Base-by-base conservation (phyloP, 1,140 invertebrate species). In the Heliconius hermathena region DNA sequence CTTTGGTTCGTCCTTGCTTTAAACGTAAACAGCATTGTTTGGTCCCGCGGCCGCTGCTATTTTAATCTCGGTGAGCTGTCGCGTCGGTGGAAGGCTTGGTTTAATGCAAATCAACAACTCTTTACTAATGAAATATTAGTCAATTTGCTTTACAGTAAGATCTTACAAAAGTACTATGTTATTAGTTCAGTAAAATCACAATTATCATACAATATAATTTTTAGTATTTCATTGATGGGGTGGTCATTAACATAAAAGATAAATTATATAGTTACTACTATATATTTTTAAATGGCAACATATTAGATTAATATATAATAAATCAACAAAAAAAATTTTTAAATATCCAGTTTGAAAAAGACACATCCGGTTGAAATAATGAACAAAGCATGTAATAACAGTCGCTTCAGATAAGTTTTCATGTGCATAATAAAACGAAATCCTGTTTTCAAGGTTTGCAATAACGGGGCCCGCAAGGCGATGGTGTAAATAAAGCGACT, bases 11-110 rank as follows among this genome's bases (percentile, higher is more conserved):
- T 89, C 87, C 89, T 89, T 90, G 88, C 83, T 70, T 72, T 79
- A 76, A 91, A 82, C 87, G 87, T 89, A 92, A 92, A 92, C 90
- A 90, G 88, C 84, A 90, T 91, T 91, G 91, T 92, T 92, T 88
- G 80, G 89, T 91, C 89, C 91, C 89, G 89, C 91, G 91, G 87
- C 82, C 77, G 79, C 75, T 75, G 78, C 84, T 81, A 90, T 90
- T 90, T 92, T 90, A 82, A 88, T 90, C 84, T 85, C 87, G 90
- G 90, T 5, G n/a, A 66, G 60, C 26, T 66, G 26, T 66, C 60
- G 9, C 60, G 13, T 16, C 13, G 60, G 11, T 29, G 60, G 22
- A 13, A 66, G 60, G 60, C 22, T 66, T 29, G 16, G 60, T 66
- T 29, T 66, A 29, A 66, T 26, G 60, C 11, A 66, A 16, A 66